Evolutionary conservation across 2,888 invertebrate genomes (phyloP).

Genomic region (Drosophila hawaiiensis): DNA sequence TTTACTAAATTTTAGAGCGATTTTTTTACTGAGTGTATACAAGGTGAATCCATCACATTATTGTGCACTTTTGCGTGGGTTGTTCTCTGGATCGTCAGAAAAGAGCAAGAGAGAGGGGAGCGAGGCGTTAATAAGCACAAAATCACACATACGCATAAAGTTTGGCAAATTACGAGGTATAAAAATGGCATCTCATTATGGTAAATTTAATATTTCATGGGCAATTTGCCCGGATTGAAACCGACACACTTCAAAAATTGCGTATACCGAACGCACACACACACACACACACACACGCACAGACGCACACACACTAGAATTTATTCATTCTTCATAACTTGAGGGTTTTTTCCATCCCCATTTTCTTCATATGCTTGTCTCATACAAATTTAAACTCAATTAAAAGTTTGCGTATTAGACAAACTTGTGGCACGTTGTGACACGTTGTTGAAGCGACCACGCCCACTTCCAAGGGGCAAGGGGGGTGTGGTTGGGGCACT

Average conservation of each 20-base stretch:
- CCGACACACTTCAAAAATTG: slow-evolving; percentile 79
- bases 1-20: background rate
- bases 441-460: slow-evolving; percentile 48
- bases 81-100: slow-evolving; percentile 5
- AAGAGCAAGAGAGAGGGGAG: background rate
- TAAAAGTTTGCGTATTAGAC: slow-evolving; percentile 81
- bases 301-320: slow-evolving; percentile 37
- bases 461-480: slow-evolving; percentile 3
- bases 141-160: slow-evolving; percentile 52
- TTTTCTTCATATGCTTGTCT: slow-evolving; percentile 63
- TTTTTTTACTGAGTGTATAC: slow-evolving; percentile 1
- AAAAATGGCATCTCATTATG: slow-evolving; percentile 80
- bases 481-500: background rate
- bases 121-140: slow-evolving; percentile 59
- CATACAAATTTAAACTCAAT: slow-evolving; percentile 83
- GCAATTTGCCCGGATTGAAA: slow-evolving; percentile 82
- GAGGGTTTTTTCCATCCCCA: slow-evolving; percentile 15
- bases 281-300: slow-evolving; percentile 1
- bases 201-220: slow-evolving; percentile 82
- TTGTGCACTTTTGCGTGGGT: slow-evolving; percentile 20
- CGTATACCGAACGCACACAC: slow-evolving; percentile 35
- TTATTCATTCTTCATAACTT: slow-evolving; percentile 54
- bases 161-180: slow-evolving; percentile 76
- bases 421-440: slow-evolving; percentile 67
- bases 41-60: slow-evolving; percentile 30